Evolutionary conservation across 2,113 vertebrate genomes (phyloP), one percentile per base, ranked within the genome.

Genomic region (Cromileptes altivelis): DNA sequence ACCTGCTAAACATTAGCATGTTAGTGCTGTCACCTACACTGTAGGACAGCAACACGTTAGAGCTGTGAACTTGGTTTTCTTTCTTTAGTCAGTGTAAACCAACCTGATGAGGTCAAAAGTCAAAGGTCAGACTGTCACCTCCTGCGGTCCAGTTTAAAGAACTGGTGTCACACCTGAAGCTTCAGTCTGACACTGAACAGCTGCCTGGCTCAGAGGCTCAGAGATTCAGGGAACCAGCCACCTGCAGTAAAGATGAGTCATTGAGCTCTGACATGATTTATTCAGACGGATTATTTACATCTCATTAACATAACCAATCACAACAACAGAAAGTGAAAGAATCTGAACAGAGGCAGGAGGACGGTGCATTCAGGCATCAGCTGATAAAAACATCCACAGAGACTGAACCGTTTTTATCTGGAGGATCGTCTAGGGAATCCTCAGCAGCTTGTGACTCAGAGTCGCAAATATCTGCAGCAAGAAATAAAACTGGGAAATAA

Each of bases 241-340:
- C 17, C 30, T 56, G 62, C 23, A 30, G 40, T 68, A 18, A 57
- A 68, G 4, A 5, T 12, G 14, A 60, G 30, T 52, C 65, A 78
- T 19, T 13, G 14, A 58, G 45, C 45, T 61, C 30, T 21, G 70
- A 52, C 63, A 17, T 10, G 23, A 49, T 67, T 77, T 77, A 77
- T 77, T 77, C 50, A 30, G 10, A 25, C 13, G 2, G 23, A 58
- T 58, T 50, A 78, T 78, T 69, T 69, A 78, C 75, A 78, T 58
- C 63, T 69, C 53, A 68, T 49, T 37, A 18, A 60, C 21, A 68
- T 17, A 27, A 55, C 10, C 9, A 3, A 55, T 65, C n/a, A 37
- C 33, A 45, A 77, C 12, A 58, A 57, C 21, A 56, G 60, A 18
- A 45, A 27, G 6, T 2, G 18, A 56, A 53, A 30, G 68, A n/a